These are phyloP conservation scores for Halocynthia roretzi DNA, from an alignment of 23 tunicate species.

Conservation along the genomic window DNA sequence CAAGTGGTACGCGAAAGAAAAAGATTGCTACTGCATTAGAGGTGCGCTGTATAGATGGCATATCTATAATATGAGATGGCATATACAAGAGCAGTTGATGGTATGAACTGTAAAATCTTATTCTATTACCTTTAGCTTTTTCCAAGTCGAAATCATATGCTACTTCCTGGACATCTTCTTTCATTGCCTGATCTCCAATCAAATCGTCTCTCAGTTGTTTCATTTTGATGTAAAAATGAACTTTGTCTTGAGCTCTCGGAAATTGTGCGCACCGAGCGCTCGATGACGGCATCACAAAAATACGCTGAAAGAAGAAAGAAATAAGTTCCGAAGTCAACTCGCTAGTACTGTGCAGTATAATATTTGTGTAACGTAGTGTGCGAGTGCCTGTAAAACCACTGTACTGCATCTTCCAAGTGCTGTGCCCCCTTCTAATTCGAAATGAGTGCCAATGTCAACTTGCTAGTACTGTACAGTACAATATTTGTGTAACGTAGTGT, in stretches of 20 bases:
- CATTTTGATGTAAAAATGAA: conserved; percentile 59
- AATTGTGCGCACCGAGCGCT: conserved; percentile 93
- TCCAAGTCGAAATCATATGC: conserved; percentile 51
- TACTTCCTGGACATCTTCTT: conserved; percentile 37
- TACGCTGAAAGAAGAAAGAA: conserved; percentile 34
- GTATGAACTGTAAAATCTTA: background rate
- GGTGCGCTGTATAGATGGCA: too few relatives aligned
- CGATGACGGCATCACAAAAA: conserved; percentile 93
- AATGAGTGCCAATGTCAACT: too few relatives aligned
- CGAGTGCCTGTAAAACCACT: too few relatives aligned
- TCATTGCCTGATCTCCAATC: conserved; percentile 32
- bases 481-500: too few relatives aligned
- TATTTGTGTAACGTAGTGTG: too few relatives aligned
- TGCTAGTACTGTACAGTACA: too few relatives aligned
- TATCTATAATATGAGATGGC: too few relatives aligned
- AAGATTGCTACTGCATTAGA: too few relatives aligned
- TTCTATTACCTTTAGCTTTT: conserved; percentile 62
- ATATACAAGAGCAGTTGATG: background rate
- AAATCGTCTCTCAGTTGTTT: conserved; percentile 55
- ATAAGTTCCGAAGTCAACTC: background rate
- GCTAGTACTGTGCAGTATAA: background rate
- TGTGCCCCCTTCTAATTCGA: too few relatives aligned
- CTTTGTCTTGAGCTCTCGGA: conserved; percentile 91
- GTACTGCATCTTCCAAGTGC: too few relatives aligned
- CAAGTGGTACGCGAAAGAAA: too few relatives aligned